Evolutionary conservation across 2,888 invertebrate species (phyloP), one percentile per base, ranked within the genome.

Genomic region (Hirtodrosophila trivittata): DNA sequence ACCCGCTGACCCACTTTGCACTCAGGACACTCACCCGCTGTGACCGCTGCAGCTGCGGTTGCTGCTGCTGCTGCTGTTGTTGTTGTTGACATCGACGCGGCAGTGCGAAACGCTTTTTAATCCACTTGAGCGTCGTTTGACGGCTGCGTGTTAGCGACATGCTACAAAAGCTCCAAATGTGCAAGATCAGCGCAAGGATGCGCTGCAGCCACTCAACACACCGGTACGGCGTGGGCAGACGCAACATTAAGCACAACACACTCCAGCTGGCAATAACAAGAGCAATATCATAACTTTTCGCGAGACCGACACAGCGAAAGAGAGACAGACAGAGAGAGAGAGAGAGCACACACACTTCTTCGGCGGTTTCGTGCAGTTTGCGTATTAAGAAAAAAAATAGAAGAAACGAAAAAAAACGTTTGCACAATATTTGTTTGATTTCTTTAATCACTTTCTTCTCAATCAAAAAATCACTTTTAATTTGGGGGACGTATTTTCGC

Each of bases 41-140:
- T 5, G 28, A 33, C 39, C 50, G 54, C 50, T 16, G 25, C 4
- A 25, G 28, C 8, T n/a, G 21, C 8, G 28, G 60, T 8, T 47
- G 41, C 2, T 49, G 66, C 2, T 62, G 59, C 46, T 16, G 25
- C 4, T 32, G 37, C n/a, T 13, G 25, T 13, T 12, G 26, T n/a
- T 13, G 25, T 18, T 52, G 71, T 0, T 63, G 71, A 21, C 71
- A 68, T 54, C 76, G 66, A 45, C 68, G 77, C 52, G 73, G 65
- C 42, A 81, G 68, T 58, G 74, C 54, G 49, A 88, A 75, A 49
- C 81, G 86, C 71, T 86, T 77, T 51, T 81, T 86, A 75, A 90
- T 89, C 89, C 90, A 89, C 60, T 89, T 89, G 60, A 89, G 77
- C 57, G 89, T 85, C 66, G 81, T 59, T 57, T 69, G 75, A 26